Evolutionary conservation across 2,113 vertebrate species (phyloP), one percentile per base, ranked within the genome.

Genomic region (Callaeas wilsoni): DNA sequence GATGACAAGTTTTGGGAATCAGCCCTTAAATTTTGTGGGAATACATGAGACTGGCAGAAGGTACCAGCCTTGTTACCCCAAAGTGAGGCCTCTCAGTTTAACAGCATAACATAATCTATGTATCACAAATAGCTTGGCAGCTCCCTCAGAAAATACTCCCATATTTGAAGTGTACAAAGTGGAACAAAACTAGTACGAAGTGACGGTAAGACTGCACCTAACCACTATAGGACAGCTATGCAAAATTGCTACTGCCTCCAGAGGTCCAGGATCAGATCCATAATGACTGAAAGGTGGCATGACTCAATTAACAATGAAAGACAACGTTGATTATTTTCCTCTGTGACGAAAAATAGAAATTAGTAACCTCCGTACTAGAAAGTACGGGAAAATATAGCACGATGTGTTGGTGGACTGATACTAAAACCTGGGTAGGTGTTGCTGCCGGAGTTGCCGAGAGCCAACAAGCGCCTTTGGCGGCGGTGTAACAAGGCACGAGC

Each of bases 351-450:
- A 79, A 62, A 16, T 4, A 49, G 7, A 52, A 21, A 30, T 10
- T 23, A 57, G 13, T 60, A 67, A 62, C 19, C 3, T 37, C 39
- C 7, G 3, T 17, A 20, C 21, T 15, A 23, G 42, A 74, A 90
- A 62, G 7, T 16, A 70, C 70, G 15, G 27, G 2, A 29, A 93
- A 59, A 80, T n/a, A 21, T 5, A 21, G 12, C 32, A 32, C 10
- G 1, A 2, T 2, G 7, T 2, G 3, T 35, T 56, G 4, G 33
- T 41, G 26, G 30, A 19, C 27, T 16, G 69, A 11, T 21, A 30
- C 37, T 9, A 22, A 60, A 46, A 18, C 19, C 33, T 16, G 17
- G 26, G 57, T 7, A 22, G 3, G 29, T 2, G 35, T 4, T 27
- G 1, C 4, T 25, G 35, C 46, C 37, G 50, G 52, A 78, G 65